Percentiles rank a stretch among this genome's conserved stretches.
Evolutionary conservation across 2,113 vertebrate genomes (phyloP).

Genomic region (Morone chrysops): DNA sequence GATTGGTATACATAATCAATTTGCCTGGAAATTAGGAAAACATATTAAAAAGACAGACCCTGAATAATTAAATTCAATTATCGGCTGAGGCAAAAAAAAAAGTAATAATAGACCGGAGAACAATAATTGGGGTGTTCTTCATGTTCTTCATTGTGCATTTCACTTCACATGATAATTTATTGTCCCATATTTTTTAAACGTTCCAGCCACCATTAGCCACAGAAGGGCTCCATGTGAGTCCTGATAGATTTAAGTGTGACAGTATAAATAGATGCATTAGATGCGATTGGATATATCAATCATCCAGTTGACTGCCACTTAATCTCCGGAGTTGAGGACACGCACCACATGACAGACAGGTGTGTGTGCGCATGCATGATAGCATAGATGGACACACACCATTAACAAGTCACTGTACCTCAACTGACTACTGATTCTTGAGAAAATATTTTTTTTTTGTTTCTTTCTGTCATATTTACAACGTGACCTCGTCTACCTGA

Average conservation of each 20-base stretch:
- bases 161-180: slow-evolving; percentile 68
- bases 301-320: slow-evolving; percentile 58
- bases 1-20: slow-evolving; percentile 74
- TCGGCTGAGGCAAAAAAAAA: slow-evolving; percentile 58
- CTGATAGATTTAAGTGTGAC: slow-evolving; percentile 64
- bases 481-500: slow-evolving; percentile 2
- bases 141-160: slow-evolving; percentile 69
- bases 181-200: slow-evolving; percentile 61
- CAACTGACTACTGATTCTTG: slow-evolving; percentile 41
- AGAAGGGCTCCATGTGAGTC: slow-evolving; percentile 41
- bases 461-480: slow-evolving; percentile 10
- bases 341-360: slow-evolving; percentile 12
- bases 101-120: slow-evolving; percentile 77
- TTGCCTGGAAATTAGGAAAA: slow-evolving; percentile 78
- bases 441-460: slow-evolving; percentile 32
- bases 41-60: slow-evolving; percentile 76
- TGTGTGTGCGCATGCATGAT: slow-evolving; percentile 10
- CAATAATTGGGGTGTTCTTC: slow-evolving; percentile 76
- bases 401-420: slow-evolving; percentile 37
- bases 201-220: slow-evolving; percentile 60
- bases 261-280: slow-evolving; percentile 72
- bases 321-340: slow-evolving; percentile 55
- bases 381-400: slow-evolving; percentile 10
- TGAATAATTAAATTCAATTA: slow-evolving; percentile 85
- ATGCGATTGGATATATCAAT: slow-evolving; percentile 74